Percentiles rank a stretch among this genome's conserved stretches.
These are phyloP conservation scores for Opisthograptis luteolata DNA, from an alignment of 2,888 invertebrate genomes.

Conservation along the genomic window DNA sequence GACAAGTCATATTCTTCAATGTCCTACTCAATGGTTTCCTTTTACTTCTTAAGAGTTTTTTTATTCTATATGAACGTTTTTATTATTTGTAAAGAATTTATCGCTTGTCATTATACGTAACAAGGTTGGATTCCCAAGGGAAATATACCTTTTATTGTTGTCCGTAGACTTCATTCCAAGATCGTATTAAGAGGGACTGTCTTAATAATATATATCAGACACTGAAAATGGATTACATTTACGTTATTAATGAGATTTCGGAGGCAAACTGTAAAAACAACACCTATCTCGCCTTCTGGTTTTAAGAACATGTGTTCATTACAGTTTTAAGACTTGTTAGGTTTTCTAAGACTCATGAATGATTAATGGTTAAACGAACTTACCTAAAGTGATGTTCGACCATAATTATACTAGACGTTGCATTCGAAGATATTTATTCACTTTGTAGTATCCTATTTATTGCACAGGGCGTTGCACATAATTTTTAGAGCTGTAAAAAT, in stretches of 20 bases:
- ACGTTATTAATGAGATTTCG: not conserved
- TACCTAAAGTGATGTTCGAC: too few species aligned
- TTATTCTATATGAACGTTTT: conserved; percentile 43
- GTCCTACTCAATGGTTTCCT: conserved; percentile 40
- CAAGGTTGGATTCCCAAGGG: conserved; percentile 35
- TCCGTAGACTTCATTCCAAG: conserved; percentile 36
- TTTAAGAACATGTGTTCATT: too few species aligned
- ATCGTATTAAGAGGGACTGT: conserved; percentile 30
- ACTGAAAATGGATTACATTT: conserved; percentile 2
- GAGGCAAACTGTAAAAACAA: not conserved
- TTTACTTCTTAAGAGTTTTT: conserved; percentile 39
- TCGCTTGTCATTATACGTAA: conserved; percentile 37
- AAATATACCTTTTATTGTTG: conserved; percentile 38
- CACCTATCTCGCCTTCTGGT: too few species aligned
- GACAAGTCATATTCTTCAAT: conserved; percentile 34
- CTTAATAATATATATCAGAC: conserved; percentile 6
- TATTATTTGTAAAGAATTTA: conserved; percentile 43
- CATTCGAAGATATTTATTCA: too few species aligned
- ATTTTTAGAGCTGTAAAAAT: too few species aligned
- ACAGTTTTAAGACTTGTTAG: too few species aligned
- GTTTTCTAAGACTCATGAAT: too few species aligned
- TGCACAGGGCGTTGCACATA: too few species aligned
- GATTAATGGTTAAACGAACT: too few species aligned
- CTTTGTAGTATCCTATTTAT: too few species aligned
- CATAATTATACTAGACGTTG: too few species aligned